Evolutionary conservation across 2,888 invertebrate genomes (phyloP).

Genomic region (Schrankia costaestrigalis): DNA sequence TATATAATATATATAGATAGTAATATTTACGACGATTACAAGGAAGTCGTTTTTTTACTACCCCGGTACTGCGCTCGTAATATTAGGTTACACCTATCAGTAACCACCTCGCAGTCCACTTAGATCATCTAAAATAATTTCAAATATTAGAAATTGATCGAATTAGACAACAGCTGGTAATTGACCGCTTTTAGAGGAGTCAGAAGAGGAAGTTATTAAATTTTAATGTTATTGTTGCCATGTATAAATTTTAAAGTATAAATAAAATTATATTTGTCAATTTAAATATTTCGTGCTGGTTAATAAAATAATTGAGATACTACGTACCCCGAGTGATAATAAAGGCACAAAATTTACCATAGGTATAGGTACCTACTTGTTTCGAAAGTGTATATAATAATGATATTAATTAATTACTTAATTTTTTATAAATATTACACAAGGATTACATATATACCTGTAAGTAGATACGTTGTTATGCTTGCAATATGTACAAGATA

Average conservation of each 20-base stretch:
- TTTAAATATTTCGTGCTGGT: slow-evolving; percentile 30
- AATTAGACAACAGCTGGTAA: slow-evolving; percentile 23
- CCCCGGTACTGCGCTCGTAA: slow-evolving; percentile 15
- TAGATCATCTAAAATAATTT: slow-evolving; percentile 15
- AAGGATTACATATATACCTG: slow-evolving; percentile 29
- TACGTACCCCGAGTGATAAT: slow-evolving; percentile 45
- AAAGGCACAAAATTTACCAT: slow-evolving; percentile 44
- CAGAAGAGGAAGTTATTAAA: slow-evolving; percentile 23
- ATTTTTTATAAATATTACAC: slow-evolving; percentile 33
- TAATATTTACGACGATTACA: slow-evolving; percentile 20
- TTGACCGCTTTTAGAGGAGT: slow-evolving; percentile 13
- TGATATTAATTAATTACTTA: slow-evolving; percentile 34
- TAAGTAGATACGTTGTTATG: slow-evolving; percentile 44
- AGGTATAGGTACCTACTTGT: slow-evolving; percentile 29
- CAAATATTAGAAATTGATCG: slow-evolving; percentile 28
- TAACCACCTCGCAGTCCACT: slow-evolving; percentile 9
- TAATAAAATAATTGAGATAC: slow-evolving; percentile 25
- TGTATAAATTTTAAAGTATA: slow-evolving; percentile 25
- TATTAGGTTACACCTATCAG: slow-evolving; percentile 8
- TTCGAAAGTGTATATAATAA: slow-evolving; percentile 31
- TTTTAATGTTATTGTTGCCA: slow-evolving; percentile 33
- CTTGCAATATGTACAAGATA: slow-evolving; percentile 45
- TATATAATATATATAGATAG: slow-evolving; percentile 6
- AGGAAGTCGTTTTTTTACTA: slow-evolving; percentile 20
- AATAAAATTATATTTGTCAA: slow-evolving; percentile 33